Evolutionary conservation across 2,113 vertebrate genomes (phyloP).

Genomic region (Brachyhypopomus occidentalis): DNA sequence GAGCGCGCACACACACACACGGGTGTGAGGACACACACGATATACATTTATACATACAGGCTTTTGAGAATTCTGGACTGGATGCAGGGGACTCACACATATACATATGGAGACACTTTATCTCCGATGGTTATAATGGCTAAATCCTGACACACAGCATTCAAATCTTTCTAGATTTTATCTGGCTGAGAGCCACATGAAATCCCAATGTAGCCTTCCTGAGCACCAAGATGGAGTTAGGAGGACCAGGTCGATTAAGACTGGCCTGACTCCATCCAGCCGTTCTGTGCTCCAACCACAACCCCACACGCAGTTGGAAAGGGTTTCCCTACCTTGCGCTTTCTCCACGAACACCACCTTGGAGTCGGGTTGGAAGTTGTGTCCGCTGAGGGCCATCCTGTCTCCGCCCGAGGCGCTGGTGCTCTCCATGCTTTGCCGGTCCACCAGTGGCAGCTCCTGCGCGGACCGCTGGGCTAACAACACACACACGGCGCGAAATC

Average conservation of each 20-base stretch:
- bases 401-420: conserved; percentile 86
- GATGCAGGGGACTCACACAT: too few species aligned
- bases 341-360: conserved; percentile 98
- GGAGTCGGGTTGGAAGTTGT: conserved; percentile 96
- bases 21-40: conserved; percentile 8
- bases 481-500: neutral
- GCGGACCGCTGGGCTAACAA: conserved; percentile 90
- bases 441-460: conserved; percentile 96
- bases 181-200: neutral
- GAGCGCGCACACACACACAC: conserved; percentile 24
- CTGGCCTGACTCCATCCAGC: neutral
- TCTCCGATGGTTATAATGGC: too few species aligned
- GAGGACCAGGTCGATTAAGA: neutral
- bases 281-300: neutral
- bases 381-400: conserved; percentile 88
- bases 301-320: conserved; percentile 1
- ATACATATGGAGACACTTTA: too few species aligned
- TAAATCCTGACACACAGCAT: neutral
- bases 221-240: neutral
- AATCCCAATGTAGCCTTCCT: neutral
- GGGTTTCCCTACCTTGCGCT: conserved; percentile 84
- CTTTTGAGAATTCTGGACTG: too few species aligned
- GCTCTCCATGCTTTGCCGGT: conserved; percentile 90
- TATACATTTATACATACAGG: neutral
- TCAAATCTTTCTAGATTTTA: neutral